These are phyloP conservation scores for Pagetopsis macropterus DNA, from an alignment of 2,797 vertebrate genomes.

Conservation along the genomic window DNA sequence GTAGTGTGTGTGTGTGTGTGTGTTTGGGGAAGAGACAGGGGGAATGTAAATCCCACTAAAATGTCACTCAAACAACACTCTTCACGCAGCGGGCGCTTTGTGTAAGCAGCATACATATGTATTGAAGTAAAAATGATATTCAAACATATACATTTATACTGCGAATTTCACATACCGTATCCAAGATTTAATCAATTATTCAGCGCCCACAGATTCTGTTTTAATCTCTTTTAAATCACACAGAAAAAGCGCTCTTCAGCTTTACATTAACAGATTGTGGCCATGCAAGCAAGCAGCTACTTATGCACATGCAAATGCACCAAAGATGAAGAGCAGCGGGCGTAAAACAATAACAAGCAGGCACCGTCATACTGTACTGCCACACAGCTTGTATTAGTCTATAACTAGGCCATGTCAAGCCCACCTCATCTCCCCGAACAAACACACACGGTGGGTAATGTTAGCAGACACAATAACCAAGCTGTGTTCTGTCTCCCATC, in stretches of 20 bases:
- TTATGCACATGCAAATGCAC: not conserved
- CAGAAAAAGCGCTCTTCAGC: slow-evolving; percentile 9
- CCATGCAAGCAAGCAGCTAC: not conserved
- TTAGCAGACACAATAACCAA: slow-evolving; percentile 64
- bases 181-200: slow-evolving; percentile 10
- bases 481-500: slow-evolving; percentile 51
- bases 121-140: slow-evolving; percentile 10
- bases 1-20: not conserved
- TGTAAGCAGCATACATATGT: slow-evolving; percentile 31
- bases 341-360: slow-evolving; percentile 49
- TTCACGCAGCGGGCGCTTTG: not conserved
- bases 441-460: slow-evolving; percentile 54
- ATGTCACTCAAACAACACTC: slow-evolving; percentile 34
- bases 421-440: slow-evolving; percentile 8
- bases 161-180: slow-evolving; percentile 12
- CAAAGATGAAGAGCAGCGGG: slow-evolving; percentile 21
- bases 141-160: slow-evolving; percentile 13
- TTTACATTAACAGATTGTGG: not conserved
- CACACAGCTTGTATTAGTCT: slow-evolving; percentile 27
- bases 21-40: not conserved
- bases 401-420: slow-evolving; percentile 33
- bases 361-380: slow-evolving; percentile 17
- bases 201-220: slow-evolving; percentile 6
- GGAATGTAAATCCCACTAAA: slow-evolving; percentile 7
- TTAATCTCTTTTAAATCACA: slow-evolving; percentile 24